Evolutionary conservation across 2,888 invertebrate genomes (phyloP), one percentile per base, ranked within the genome.

Genomic region (Sussaba pulchella): DNA sequence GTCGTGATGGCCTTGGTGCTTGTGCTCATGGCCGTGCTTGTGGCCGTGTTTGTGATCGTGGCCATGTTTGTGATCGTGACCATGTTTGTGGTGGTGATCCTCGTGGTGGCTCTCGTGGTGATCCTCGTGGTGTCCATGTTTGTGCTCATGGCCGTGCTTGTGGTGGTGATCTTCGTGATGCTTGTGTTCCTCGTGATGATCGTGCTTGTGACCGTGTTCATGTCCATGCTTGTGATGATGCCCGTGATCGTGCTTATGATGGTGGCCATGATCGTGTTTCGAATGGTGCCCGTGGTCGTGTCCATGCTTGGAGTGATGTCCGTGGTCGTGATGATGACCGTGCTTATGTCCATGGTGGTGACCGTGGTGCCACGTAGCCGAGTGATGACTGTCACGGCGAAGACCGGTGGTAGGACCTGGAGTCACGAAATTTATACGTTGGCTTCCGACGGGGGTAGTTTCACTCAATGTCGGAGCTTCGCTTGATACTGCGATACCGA

Each of bases 231-330:
- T 78, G 14, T 86, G 80, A 71, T 83, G 76, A 39, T 85, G 85
- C 10, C 82, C 83, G 41, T 85, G 86, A n/a, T 91, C 78, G 43
- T 86, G 90, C 17, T 89, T 83, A 59, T 90, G 89, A 1, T 86
- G 81, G 19, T 88, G 89, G 26, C 87, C 83, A 41, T 89, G 90
- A 19, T 82, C 78, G 52, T 87, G 85, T 57, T 71, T 83, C 24
- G 67, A 47, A 47, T 78, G 79, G 41, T 86, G 84, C 50, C 81
- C 83, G 36, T 84, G 84, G 9, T 76, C 31, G 47, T 82, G 82
- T 10, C 69, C 73, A 31, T 84, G 85, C 12, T 84, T 82, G 21
- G 78, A 78, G 17, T 82, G 74, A 63, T 86, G 86, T n/a, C 86
- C 64, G 26, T 82, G 80, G 1, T 81, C 83, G 54, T 85, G 82